Evolutionary conservation across 2,113 vertebrate species (phyloP), one percentile per base, ranked within the genome.

Genomic region (Catharus minimus): DNA sequence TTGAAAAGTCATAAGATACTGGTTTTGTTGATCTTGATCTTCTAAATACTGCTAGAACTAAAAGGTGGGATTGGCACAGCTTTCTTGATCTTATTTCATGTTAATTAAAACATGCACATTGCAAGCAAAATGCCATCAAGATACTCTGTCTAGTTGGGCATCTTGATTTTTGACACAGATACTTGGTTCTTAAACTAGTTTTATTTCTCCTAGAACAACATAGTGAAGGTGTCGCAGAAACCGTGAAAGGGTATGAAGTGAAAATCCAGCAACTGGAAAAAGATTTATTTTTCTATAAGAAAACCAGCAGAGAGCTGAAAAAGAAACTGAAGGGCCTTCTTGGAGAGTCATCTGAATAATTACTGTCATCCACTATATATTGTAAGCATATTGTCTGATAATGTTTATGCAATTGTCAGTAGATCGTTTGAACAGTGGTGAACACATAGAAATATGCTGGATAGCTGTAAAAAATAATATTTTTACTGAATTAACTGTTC

Each of bases 221-320:
- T 56, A 73, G 83, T 84, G 97, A 97, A 93, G 78, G 82, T 82
- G 53, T 95, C 80, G 76, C 82, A 93, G 97, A 98, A 93, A 92
- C 92, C 39, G 90, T 97, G 58, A 98, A 97, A 93, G 78, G 17
- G 9, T 95, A 97, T 64, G 97, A 98, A 95, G 94, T 95, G n/a
- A 98, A 97, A 96, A 93, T 99, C 39, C 98, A 98, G 88, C 96
- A 98, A 86, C 92, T 99, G 87, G 98, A 99, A 97, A 99, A 98
- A 94, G 98, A 99, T 56, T 97, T 99, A 81, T 98, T 98, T 95
- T 99, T 98, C 97, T 99, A 99, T 95, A 99, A 99, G 97, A 98
- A 97, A 97, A 98, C 97, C n/a, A 98, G 97, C 73, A 97, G 98
- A 60, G 98, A 98, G 56, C 97, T 99, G 83, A 99, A 98, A 94